Evolutionary conservation across 2,797 vertebrate species (phyloP), one percentile per base, ranked within the genome.

Genomic region (Lepilemur ruficaudatus): DNA sequence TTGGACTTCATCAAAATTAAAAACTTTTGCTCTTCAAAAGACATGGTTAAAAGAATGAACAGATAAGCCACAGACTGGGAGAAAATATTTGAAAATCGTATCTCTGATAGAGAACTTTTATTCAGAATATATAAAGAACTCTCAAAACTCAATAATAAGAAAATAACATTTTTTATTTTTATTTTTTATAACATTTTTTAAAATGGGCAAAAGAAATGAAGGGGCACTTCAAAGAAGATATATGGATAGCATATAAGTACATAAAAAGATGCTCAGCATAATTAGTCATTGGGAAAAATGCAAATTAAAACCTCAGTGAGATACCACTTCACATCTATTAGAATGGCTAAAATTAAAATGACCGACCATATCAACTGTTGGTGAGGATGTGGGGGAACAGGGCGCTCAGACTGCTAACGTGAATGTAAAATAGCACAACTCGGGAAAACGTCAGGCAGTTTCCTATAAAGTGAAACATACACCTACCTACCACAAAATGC

Each of bases 21-120:
- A 95, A 91, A 72, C n/a, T 75, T 93, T 52, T 57, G 15, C 32
- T 92, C 38, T 55, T 84, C 50, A 70, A 80, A 92, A 84, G 17
- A 84, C 52, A 75, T 28, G 72, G 41, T 43, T 69, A 61, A 88
- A 76, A 55, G 15, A 79, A 32, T 50, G 22, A 92, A 48, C 32
- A 97, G 43, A 83, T 1, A 94, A 94, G 28, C 18, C 35, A 76
- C 17, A 79, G 25, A n/a, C 43, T 61, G 35, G 48, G 30, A 79
- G 55, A 84, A 92, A 79, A 46, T 73, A 85, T n/a, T 57, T 70
- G n/a, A 18, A 65, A 87, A 76, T 76, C 41, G 30, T n/a, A 17
- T 38, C 55, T 52, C 41, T 70, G n/a, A 76, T 59, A 79, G 84
- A 89, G 22, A 30, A 78, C 9, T 59, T 92, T 13, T n/a, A 81